These are phyloP conservation scores for Meandrina meandrites DNA, from an alignment of 92 coral and sea anemone species.

Conservation along the genomic window DNA sequence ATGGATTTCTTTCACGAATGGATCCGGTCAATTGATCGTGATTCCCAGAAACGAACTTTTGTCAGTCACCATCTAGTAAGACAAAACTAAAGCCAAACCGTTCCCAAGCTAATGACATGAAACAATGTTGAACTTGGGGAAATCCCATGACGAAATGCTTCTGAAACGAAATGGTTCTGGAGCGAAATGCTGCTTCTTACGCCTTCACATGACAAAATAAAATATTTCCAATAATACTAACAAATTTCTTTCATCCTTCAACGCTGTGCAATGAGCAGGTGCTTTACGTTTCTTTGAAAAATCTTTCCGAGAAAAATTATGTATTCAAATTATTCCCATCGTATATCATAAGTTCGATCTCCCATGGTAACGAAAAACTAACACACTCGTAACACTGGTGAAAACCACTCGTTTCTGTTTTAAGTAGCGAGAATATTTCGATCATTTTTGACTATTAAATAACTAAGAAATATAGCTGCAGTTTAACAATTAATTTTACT, in stretches of 20 bases:
- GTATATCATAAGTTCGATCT: neutral
- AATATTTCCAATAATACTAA: neutral
- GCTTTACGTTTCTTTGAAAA: neutral
- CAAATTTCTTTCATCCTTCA: neutral
- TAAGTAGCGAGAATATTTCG: neutral
- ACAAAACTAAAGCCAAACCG: neutral
- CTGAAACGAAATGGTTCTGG: neutral
- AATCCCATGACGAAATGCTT: neutral
- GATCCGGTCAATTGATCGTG: neutral
- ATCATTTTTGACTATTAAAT: neutral
- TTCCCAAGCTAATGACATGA: neutral
- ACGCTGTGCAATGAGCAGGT: neutral
- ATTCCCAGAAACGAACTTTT: neutral
- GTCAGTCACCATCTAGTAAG: neutral
- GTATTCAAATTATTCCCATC: neutral
- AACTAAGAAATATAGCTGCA: neutral
- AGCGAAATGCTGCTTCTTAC: neutral
- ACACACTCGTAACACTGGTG: neutral
- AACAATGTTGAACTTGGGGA: neutral
- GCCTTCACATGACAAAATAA: neutral
- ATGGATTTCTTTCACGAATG: neutral
- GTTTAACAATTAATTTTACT: neutral
- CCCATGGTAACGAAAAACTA: neutral
- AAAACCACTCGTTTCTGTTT: neutral
- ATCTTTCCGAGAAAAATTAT: conserved; percentile 5